These are phyloP conservation scores for Brachionus sp. DNA, from an alignment of 1,140 invertebrate genomes.

Conservation along the genomic window DNA sequence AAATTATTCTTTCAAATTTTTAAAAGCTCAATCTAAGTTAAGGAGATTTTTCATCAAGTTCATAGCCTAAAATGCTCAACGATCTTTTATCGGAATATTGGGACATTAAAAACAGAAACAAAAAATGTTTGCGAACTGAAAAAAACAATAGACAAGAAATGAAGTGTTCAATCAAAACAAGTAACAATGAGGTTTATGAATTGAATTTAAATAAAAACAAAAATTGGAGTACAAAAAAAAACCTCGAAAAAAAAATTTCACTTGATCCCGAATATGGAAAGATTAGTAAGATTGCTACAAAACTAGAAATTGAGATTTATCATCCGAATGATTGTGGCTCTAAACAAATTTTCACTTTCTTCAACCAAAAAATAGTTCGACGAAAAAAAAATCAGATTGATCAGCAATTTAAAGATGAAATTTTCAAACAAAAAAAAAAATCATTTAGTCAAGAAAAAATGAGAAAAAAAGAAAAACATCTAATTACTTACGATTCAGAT, in stretches of 20 bases:
- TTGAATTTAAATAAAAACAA: constrained; percentile 25
- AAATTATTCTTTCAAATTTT: too few species aligned
- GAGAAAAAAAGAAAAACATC: not conserved
- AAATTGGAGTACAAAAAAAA: not conserved
- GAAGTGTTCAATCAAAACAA: not conserved
- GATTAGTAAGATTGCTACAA: not conserved
- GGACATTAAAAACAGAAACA: not conserved
- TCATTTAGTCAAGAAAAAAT: not conserved
- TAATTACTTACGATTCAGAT: not conserved
- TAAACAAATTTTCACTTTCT: not conserved
- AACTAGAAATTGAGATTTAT: not conserved
- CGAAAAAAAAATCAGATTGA: not conserved
- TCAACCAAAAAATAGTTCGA: not conserved
- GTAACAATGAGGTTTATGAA: not conserved
- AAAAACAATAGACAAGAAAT: not conserved
- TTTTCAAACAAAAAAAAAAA: not conserved
- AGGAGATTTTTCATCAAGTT: not conserved
- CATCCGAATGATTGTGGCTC: not conserved
- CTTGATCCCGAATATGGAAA: not conserved
- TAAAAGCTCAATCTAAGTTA: too few species aligned
- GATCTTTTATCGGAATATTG: not conserved
- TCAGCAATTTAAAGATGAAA: not conserved
- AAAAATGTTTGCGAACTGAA: not conserved
- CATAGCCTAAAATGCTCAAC: not conserved
- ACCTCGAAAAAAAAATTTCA: not conserved